A percentile compares a stretch with the other conserved stretches of the same genome.
Conservation (phyloP, 2,113 vertebrate genomes). For the Cyrtonyx montezumae region DNA sequence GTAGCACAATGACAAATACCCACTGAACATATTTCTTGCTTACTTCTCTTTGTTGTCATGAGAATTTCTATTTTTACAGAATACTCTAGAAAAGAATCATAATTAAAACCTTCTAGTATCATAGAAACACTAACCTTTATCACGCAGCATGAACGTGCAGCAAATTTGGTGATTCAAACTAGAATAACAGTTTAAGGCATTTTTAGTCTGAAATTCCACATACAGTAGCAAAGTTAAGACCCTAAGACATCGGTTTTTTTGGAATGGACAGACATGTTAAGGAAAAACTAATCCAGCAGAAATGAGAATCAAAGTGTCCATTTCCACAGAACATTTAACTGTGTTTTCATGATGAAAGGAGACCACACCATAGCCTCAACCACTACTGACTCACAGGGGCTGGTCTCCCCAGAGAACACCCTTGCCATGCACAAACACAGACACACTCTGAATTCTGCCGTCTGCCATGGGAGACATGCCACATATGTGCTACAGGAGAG, state of each 20-base stretch:
- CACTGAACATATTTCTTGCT: neutral
- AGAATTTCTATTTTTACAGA: neutral
- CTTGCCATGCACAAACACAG: rapidly evolving
- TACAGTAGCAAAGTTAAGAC: neutral
- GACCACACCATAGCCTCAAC: neutral
- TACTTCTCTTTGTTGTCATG: neutral
- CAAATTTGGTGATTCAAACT: neutral
- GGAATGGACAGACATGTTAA: neutral
- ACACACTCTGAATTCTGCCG: neutral
- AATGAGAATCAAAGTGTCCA: neutral
- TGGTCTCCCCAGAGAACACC: neutral
- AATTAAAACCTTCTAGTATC: neutral
- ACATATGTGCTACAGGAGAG: rapidly evolving
- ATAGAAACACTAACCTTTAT: neutral
- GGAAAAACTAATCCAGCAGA: neutral
- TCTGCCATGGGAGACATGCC: neutral
- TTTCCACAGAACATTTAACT: neutral
- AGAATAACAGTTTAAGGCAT: neutral
- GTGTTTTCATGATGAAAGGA: neutral
- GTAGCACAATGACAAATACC: rapidly evolving
- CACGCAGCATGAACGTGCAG: neutral
- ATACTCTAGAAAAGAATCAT: neutral
- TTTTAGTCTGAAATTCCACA: neutral
- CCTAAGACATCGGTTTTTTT: neutral
- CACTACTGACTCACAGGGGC: neutral